Base-by-base conservation (phyloP, 2,797 vertebrate genomes). In the Ceryle rudis region DNA sequence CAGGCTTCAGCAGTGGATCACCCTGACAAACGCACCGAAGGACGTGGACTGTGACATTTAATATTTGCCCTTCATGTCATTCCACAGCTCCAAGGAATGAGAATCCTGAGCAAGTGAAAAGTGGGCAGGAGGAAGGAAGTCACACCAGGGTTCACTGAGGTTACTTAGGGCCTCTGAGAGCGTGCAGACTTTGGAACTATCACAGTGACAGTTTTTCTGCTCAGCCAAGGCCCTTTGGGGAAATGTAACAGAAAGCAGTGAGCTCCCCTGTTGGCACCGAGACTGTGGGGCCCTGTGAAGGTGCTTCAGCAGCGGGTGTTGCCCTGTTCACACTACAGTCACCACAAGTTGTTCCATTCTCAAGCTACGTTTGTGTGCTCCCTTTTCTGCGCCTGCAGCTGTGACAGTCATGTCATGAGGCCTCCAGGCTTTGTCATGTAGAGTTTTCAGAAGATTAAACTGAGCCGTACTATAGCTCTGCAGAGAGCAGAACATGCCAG, bases 261-360 rank as follows among this genome's bases (percentile, higher is more conserved):
- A 74, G 33, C 28, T 58, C 25, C 55, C 10, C 28, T 37, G 0
- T 42, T 4, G 10, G 65, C 13, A 19, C 21, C 0, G 4, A 61
- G 54, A 28, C 69, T 33, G 23, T 74, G 57, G 61, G 37, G n/a
- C 65, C 44, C 55, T 79, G 23, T 14, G 28, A 49, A 62, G 8
- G 15, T 57, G 52, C 41, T 33, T 90, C 44, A 84, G 44, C 37
- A 44, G 60, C 17, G 78, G 35, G 35, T 42, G 47, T 84, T 88
- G 42, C 37, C 78, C 23, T 90, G 16, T 60, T 95, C 82, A 67
- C 52, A 2, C 47, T 44, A 2, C 2, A 70, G 28, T 70, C 49
- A 84, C 47, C 83, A 42, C 86, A 86, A 60, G 20, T 11, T 15
- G 2, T 65, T 81, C 73, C 41, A 9, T 44, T 62, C 62, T 86